Evolutionary conservation across 2,888 invertebrate genomes (phyloP).

Genomic region (Sisyra terminalis): DNA sequence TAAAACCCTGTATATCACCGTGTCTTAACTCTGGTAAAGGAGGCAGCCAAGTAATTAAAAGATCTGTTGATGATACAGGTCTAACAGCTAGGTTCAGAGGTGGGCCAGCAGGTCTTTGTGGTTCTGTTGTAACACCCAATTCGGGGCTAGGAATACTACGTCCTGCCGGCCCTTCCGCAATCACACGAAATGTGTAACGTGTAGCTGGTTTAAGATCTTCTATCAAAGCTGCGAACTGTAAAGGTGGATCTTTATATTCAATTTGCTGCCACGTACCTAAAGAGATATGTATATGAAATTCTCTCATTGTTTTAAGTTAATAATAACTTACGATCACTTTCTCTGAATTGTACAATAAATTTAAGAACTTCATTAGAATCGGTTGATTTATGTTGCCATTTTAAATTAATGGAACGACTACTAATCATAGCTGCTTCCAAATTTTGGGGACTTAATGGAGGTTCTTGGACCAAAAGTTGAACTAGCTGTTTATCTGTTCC

Average conservation of each 20-base stretch:
- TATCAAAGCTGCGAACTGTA: slow-evolving; percentile 42
- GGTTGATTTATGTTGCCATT: slow-evolving; percentile 53
- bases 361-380: slow-evolving; percentile 55
- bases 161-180: slow-evolving; percentile 60
- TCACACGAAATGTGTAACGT: slow-evolving; percentile 48
- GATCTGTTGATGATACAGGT: slow-evolving; percentile 54
- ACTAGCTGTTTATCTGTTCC: slow-evolving; percentile 55
- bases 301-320: neutral
- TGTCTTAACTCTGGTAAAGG: slow-evolving; percentile 51
- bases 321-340: slow-evolving; percentile 35
- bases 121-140: slow-evolving; percentile 44
- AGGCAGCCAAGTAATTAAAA: slow-evolving; percentile 57
- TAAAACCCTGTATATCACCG: slow-evolving; percentile 59
- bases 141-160: slow-evolving; percentile 49
- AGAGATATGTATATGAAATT: slow-evolving; percentile 11
- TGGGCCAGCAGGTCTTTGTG: slow-evolving; percentile 52
- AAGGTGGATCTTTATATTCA: slow-evolving; percentile 44
- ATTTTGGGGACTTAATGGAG: slow-evolving; percentile 50
- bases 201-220: slow-evolving; percentile 56
- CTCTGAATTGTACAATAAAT: slow-evolving; percentile 50
- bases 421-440: slow-evolving; percentile 51
- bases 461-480: slow-evolving; percentile 57
- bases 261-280: slow-evolving; percentile 45
- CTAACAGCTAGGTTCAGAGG: slow-evolving; percentile 48
- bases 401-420: slow-evolving; percentile 55